Percentiles rank a stretch among this genome's conserved stretches.
phyloP scores from a whole-genome alignment of 2,888 invertebrate genomes.

The Phalera bucephala region DNA sequence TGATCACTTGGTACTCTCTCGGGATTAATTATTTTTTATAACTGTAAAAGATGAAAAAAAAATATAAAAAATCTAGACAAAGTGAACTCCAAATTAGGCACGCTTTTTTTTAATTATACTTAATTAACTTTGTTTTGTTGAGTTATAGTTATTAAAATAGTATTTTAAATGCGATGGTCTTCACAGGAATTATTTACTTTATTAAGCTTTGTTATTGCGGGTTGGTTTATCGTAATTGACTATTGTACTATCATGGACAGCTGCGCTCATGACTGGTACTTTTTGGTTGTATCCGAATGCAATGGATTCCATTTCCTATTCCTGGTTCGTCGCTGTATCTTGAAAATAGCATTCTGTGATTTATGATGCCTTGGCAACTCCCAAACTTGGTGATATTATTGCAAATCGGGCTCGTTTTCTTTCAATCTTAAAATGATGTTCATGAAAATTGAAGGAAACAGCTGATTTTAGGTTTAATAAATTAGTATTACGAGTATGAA shows the following conservation, averaged over 20 bases:
- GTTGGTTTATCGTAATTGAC: conserved; percentile 2
- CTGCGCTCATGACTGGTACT: conserved; percentile 26
- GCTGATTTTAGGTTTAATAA: conserved; percentile 38
- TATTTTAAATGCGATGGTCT: conserved; percentile 41
- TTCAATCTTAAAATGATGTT: conserved; percentile 32
- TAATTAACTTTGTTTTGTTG: conserved; percentile 39
- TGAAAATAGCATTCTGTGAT: conserved; percentile 68
- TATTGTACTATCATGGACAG: background rate
- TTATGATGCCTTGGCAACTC: conserved; percentile 65
- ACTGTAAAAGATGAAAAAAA: conserved; percentile 49
- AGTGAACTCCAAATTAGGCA: conserved; percentile 51
- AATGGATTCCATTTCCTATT: conserved; percentile 11
- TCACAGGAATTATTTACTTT: conserved; percentile 36
- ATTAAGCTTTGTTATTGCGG: conserved; percentile 30
- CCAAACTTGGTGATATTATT: conserved; percentile 55
- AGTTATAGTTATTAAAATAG: conserved; percentile 30
- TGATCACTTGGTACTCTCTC: conserved; percentile 83
- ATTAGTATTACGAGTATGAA: conserved; percentile 25
- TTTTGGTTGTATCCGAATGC: conserved; percentile 28
- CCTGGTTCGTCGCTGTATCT: conserved; percentile 37
- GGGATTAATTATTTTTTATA: conserved; percentile 75
- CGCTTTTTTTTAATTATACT: conserved; percentile 47
- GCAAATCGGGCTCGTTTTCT: conserved; percentile 45
- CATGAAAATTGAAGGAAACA: conserved; percentile 35
- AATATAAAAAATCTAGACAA: conserved; percentile 45